Conservation (phyloP, 2,888 invertebrate genomes). For the Scaptomyza reducta region DNA sequence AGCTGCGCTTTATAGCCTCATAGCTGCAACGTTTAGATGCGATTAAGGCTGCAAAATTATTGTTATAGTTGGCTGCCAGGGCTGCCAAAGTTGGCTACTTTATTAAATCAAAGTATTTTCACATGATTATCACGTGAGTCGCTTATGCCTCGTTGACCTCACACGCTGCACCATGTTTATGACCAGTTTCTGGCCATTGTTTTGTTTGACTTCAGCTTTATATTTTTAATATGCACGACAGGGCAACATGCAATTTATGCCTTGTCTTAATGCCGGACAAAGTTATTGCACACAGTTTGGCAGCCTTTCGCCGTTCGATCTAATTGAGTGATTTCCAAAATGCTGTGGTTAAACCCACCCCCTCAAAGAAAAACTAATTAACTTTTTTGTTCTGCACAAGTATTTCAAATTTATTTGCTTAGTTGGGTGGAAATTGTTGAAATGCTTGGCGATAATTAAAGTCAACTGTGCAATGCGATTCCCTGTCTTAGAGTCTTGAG, state of each 20-base stretch:
- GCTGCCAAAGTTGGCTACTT: slow-evolving; percentile 72
- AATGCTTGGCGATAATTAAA: slow-evolving; percentile 77
- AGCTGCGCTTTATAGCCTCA: slow-evolving; percentile 45
- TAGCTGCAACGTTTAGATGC: slow-evolving; percentile 65
- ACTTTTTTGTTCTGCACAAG: slow-evolving; percentile 52
- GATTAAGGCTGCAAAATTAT: slow-evolving; percentile 77
- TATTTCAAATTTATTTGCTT: slow-evolving; percentile 69
- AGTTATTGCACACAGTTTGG: slow-evolving; percentile 52
- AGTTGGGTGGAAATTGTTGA: slow-evolving; percentile 68
- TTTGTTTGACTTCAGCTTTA: slow-evolving; percentile 14
- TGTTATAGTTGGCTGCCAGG: slow-evolving; percentile 71
- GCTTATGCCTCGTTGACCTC: slow-evolving; percentile 54
- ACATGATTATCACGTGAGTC: slow-evolving; percentile 80
- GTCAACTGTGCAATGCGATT: slow-evolving; percentile 43
- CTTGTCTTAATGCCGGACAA: slow-evolving; percentile 28
- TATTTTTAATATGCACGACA: slow-evolving; percentile 39
- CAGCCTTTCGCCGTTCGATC: slow-evolving; percentile 70
- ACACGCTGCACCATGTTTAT: slow-evolving; percentile 51
- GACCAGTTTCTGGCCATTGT: slow-evolving; percentile 48
- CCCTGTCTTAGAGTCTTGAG: slow-evolving; percentile 12
- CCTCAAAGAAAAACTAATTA: slow-evolving; percentile 66
- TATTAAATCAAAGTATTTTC: slow-evolving; percentile 80
- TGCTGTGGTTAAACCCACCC: slow-evolving; percentile 15
- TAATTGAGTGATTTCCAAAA: slow-evolving; percentile 74
- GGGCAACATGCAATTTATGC: slow-evolving; percentile 23